Conservation (phyloP, 2,888 invertebrate species). For the Eilema griseolum region DNA sequence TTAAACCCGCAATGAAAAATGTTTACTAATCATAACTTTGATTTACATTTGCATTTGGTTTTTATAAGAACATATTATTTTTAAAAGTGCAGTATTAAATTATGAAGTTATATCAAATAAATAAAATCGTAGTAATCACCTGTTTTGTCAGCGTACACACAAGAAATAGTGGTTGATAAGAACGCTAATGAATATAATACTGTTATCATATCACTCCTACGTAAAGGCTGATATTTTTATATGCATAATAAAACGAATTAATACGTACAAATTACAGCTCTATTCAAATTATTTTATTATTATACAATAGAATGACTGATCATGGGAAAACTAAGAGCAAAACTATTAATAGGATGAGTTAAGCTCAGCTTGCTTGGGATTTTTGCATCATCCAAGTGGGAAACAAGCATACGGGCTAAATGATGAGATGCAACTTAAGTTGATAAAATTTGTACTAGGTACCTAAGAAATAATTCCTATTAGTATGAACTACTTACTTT, state of each 20-base stretch:
- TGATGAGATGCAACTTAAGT: too few relatives aligned
- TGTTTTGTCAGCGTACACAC: slow-evolving; percentile 28
- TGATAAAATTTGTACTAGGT: too few relatives aligned
- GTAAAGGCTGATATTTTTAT: slow-evolving; percentile 32
- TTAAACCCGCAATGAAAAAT: background rate
- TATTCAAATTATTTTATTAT: background rate
- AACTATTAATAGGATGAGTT: background rate
- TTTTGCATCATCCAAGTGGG: too few relatives aligned
- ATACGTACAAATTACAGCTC: background rate
- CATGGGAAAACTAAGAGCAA: background rate
- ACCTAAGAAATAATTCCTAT: too few relatives aligned
- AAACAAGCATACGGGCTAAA: too few relatives aligned
- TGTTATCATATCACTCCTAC: slow-evolving; percentile 25
- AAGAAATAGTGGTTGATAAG: slow-evolving; percentile 20
- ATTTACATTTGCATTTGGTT: background rate
- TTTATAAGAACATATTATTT: background rate
- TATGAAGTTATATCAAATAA: background rate
- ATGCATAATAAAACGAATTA: slow-evolving; percentile 1
- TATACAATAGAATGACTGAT: background rate
- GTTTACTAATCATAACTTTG: background rate
- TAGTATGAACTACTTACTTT: too few relatives aligned
- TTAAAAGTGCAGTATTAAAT: background rate
- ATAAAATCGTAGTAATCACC: slow-evolving; percentile 23
- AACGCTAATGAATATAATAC: slow-evolving; percentile 21
- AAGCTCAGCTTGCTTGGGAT: background rate